A percentile compares a stretch with the other conserved stretches of the same genome.
These are phyloP conservation scores for Neopipo cinnamomea DNA, from an alignment of 2,113 vertebrate genomes.

Conservation along the genomic window DNA sequence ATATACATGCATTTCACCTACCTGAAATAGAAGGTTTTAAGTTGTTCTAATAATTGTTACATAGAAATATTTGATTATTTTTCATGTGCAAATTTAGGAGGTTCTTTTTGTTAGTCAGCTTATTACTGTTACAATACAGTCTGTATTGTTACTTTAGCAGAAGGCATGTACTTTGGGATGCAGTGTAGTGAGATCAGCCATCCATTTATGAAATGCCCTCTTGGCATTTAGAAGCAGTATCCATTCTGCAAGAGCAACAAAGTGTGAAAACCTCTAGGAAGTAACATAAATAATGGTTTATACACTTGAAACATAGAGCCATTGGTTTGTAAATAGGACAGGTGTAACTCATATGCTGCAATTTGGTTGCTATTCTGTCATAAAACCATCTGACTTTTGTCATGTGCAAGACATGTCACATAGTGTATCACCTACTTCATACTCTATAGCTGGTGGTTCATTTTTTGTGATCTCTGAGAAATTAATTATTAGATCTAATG, in stretches of 20 bases:
- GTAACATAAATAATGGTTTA: slow-evolving; percentile 17
- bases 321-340: slow-evolving; percentile 8
- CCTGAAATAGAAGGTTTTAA: not conserved
- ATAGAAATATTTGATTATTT: not conserved
- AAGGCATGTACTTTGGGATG: not conserved
- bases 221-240: not conserved
- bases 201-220: slow-evolving; percentile 11
- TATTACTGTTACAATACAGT: not conserved
- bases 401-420: not conserved
- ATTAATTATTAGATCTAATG: not conserved
- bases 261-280: slow-evolving; percentile 36
- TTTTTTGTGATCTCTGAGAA: not conserved
- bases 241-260: slow-evolving; percentile 30
- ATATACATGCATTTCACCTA: not conserved
- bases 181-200: not conserved
- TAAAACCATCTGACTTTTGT: not conserved
- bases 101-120: not conserved
- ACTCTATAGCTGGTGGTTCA: not conserved
- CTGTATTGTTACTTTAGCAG: not conserved
- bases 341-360: not conserved
- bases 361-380: not conserved
- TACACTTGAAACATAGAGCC: not conserved
- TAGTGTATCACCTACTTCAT: not conserved
- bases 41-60: not conserved
- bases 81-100: not conserved